Percentiles rank a stretch among this genome's conserved stretches.
Evolutionary conservation across 2,797 vertebrate species (phyloP).

Genomic region (Neosalanx taihuensis): DNA sequence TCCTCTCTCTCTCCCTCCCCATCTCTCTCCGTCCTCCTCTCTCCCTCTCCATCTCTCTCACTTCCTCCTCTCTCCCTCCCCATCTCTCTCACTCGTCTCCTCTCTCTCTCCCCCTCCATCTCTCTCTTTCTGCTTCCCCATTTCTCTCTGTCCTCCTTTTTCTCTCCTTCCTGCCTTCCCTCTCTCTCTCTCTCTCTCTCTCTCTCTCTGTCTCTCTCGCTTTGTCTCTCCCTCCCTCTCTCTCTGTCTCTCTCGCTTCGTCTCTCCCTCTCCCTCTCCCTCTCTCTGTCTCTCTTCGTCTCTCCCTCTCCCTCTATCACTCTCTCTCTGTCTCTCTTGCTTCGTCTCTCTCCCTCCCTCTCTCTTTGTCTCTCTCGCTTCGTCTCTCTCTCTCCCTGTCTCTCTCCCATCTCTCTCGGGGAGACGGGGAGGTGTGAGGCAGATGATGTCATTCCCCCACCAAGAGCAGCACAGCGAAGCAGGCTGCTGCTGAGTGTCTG

Average conservation of each 20-base stretch:
- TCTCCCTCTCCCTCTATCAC: slow-evolving; percentile 5
- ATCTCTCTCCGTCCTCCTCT: not conserved
- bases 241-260: no score
- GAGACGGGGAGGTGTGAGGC: slow-evolving; percentile 34
- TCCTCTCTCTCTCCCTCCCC: not conserved
- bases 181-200: slow-evolving; percentile 31
- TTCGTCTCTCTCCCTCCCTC: not conserved
- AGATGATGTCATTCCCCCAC: slow-evolving; percentile 69
- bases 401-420: slow-evolving; percentile 62
- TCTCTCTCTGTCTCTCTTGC: not conserved
- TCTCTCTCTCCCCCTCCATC: not conserved
- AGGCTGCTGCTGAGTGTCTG: slow-evolving; percentile 33
- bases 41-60: not conserved
- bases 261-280: no score
- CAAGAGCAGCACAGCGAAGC: slow-evolving; percentile 18
- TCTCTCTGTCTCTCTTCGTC: no score
- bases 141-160: not conserved
- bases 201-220: no score
- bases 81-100: not conserved
- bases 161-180: slow-evolving; percentile 8
- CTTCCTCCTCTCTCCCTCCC: not conserved
- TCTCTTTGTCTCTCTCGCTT: not conserved
- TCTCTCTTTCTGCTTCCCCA: not conserved
- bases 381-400: slow-evolving; percentile 30
- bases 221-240: no score